Base-by-base conservation (phyloP, 2,888 invertebrate genomes). In the Seira musarum region DNA sequence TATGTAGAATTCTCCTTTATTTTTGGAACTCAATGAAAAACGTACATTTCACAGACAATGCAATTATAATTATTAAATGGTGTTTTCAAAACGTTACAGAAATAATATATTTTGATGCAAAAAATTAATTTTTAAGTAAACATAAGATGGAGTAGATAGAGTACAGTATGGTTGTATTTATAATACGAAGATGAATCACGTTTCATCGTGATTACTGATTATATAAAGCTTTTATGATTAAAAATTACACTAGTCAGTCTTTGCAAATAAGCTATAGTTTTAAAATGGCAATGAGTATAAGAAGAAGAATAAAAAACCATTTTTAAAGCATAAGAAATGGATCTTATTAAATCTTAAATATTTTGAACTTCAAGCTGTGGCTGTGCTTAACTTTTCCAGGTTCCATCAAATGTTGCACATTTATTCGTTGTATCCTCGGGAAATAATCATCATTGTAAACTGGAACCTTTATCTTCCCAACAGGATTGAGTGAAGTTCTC, bases 361-460 rank as follows among this genome's bases (percentile, higher is more conserved):
- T 10, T 22, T 60, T 60, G 13, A 60, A 60, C 22, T 60, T 60
- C n/a, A 60, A 21, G 21, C 60, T 60, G n/a, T 60, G 60, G 21
- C 60, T 60, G n/a, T 60, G 60, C 13, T 60, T 60, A 21, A 13
- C 22, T 21, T 61, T 61, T 2, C 61, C 61, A 61, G 19, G 2
- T 61, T 22, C 21, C 19, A 15, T 8, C 2, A 17, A n/a, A 13
- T 53, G 53, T 3, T 53, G n/a, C 53, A 53, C 17, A 53, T 17
- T 53, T 3, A 53, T n/a, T 13, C 53, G 3, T n/a, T 22, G 73
- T 6, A 79, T 49, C 63, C 40, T 79, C 2, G 79, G 79, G 60
- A 79, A 79, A 46, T 71, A 79, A 6, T 73, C 79, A 25, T 79
- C 79, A 46, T 79, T 67, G 13, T 57, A 79, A 0, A 73, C 72